A percentile compares a stretch with the other conserved stretches of the same genome.
These are phyloP conservation scores for Orthosia gothica DNA, from an alignment of 2,888 invertebrate genomes.

Conservation along the genomic window DNA sequence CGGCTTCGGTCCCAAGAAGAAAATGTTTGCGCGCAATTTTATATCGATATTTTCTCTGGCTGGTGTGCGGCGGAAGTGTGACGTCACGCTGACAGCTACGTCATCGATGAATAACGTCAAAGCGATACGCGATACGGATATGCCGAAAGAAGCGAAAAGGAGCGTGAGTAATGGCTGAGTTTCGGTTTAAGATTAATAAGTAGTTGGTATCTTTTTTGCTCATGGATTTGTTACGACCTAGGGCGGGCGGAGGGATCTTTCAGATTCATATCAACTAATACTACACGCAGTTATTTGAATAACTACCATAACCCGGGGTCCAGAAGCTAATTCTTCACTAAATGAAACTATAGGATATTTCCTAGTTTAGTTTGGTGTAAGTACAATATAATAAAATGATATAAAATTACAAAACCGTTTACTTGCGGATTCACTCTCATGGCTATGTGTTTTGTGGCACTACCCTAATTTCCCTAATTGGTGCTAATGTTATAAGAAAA, in stretches of 20 bases:
- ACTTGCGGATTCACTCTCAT: too few relatives aligned
- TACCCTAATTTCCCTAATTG: neutral
- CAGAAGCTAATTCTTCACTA: too few relatives aligned
- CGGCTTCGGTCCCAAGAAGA: slow-evolving; percentile 38
- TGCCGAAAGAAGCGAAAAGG: slow-evolving; percentile 32
- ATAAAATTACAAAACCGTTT: too few relatives aligned
- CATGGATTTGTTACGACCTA: neutral
- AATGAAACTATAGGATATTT: too few relatives aligned
- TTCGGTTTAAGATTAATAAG: slow-evolving; percentile 24
- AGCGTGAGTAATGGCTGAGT: slow-evolving; percentile 42
- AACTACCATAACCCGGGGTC: too few relatives aligned
- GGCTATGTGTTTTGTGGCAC: too few relatives aligned
- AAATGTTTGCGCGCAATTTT: slow-evolving; percentile 55
- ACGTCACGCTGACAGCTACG: slow-evolving; percentile 48
- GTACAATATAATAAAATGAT: neutral
- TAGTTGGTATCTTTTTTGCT: neutral
- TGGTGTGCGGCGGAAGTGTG: slow-evolving; percentile 41
- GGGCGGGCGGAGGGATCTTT: neutral
- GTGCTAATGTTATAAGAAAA: neutral
- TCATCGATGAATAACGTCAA: slow-evolving; percentile 56
- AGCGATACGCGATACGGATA: slow-evolving; percentile 40
- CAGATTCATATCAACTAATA: neutral
- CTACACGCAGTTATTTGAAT: neutral
- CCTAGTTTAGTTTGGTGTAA: neutral
- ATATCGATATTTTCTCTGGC: slow-evolving; percentile 42